Percentiles rank a stretch among this genome's conserved stretches.
phyloP scores from a whole-genome alignment of 2,113 vertebrate species.

The Chionomys nivalis region DNA sequence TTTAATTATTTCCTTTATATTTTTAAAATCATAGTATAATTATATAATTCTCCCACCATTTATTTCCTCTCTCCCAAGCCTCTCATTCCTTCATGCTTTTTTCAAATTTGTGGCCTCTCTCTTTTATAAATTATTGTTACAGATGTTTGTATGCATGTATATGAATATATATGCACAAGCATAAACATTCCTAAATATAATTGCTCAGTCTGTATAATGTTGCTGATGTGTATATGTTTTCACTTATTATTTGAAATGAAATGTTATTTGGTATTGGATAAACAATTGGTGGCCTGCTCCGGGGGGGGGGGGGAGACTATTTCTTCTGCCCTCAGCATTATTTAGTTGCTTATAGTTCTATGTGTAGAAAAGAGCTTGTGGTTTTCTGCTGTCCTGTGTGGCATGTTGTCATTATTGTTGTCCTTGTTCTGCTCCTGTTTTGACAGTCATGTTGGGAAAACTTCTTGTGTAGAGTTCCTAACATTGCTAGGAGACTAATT shows the following conservation, averaged over 20 bases:
- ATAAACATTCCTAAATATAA: not conserved
- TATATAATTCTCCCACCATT: not conserved
- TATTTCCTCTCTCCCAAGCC: fast-evolving
- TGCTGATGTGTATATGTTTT: not conserved
- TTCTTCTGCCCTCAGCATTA: not conserved
- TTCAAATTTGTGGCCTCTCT: not conserved
- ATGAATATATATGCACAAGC: fast-evolving
- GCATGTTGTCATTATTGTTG: not conserved
- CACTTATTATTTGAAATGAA: too few species aligned
- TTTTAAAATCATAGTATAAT: not conserved
- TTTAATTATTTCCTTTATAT: not conserved
- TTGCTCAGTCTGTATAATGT: not conserved
- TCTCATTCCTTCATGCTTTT: not conserved
- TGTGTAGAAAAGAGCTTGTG: not conserved
- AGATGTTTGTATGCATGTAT: not conserved
- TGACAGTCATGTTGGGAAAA: not conserved
- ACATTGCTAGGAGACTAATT: not conserved
- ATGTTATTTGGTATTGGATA: not conserved
- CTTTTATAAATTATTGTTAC: not conserved
- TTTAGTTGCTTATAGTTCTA: not conserved
- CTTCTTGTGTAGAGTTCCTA: not conserved
- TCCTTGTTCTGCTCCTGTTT: not conserved
- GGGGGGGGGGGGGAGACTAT: too few species aligned
- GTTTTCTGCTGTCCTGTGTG: not conserved
- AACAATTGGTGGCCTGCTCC: not conserved